Evolutionary conservation across 2,113 vertebrate species (phyloP).

Genomic region (Heliornis fulica): DNA sequence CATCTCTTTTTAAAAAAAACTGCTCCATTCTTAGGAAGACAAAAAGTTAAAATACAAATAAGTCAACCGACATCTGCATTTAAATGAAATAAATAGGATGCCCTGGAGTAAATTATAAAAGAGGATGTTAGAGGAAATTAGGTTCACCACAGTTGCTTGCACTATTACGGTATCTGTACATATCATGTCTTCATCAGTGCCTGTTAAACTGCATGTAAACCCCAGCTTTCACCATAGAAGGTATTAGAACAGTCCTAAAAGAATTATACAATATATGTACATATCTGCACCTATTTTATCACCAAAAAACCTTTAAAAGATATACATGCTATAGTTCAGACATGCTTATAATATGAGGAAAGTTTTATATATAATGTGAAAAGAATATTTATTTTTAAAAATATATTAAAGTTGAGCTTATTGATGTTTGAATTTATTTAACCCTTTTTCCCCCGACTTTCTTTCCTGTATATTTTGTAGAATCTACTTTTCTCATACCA

Average conservation of each 20-base stretch:
- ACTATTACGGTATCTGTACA: neutral
- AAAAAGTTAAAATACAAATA: neutral
- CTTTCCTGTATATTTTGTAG: conserved; percentile 64
- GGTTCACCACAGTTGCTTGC: neutral
- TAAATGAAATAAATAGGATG: neutral
- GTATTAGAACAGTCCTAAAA: neutral
- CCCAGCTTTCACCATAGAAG: neutral
- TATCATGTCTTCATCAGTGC: neutral
- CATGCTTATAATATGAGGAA: neutral
- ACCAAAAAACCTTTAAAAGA: neutral
- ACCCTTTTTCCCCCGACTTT: neutral
- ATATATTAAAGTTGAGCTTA: neutral
- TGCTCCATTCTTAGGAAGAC: neutral
- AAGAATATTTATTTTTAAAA: neutral
- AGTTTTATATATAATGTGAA: neutral
- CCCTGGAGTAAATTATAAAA: neutral
- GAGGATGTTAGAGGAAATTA: neutral
- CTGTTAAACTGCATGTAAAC: neutral
- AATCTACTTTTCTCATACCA: conserved; percentile 97
- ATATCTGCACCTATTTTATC: neutral
- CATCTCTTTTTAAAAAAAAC: neutral
- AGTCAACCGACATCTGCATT: neutral
- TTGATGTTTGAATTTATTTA: neutral
- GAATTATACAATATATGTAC: neutral
- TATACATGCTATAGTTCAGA: neutral